Evolutionary conservation across 2,797 vertebrate species (phyloP).

Genomic region (Hyperoplus lanceolatus): DNA sequence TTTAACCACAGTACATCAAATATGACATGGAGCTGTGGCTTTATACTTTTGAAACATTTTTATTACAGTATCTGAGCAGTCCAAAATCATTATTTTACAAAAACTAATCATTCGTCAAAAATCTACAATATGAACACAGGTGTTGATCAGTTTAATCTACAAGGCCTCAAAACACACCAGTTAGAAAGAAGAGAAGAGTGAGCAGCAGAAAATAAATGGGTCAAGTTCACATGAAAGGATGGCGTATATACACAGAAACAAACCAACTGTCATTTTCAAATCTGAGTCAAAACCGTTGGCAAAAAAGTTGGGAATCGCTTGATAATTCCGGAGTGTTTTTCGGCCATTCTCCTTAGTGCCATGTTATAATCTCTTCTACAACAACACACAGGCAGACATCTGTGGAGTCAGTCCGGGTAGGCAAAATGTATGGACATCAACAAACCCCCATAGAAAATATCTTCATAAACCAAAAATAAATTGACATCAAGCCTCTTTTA

Average conservation of each 20-base stretch:
- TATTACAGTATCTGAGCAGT: slow-evolving; percentile 55
- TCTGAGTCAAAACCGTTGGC: slow-evolving; percentile 6
- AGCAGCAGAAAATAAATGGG: background rate
- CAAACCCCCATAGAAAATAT: background rate
- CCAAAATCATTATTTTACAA: background rate
- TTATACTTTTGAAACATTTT: slow-evolving; percentile 33
- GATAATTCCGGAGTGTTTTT: slow-evolving; percentile 23
- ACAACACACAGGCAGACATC: background rate
- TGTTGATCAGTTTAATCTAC: slow-evolving; percentile 35
- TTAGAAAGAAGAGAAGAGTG: slow-evolving; percentile 27
- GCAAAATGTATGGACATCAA: background rate
- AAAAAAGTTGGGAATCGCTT: background rate
- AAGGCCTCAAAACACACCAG: slow-evolving; percentile 51
- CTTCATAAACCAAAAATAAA: background rate
- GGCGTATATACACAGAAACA: slow-evolving; percentile 29
- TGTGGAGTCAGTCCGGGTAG: slow-evolving; percentile 11
- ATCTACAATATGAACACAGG: slow-evolving; percentile 48
- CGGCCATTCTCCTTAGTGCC: background rate
- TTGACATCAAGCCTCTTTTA: background rate
- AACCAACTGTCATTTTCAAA: slow-evolving; percentile 35
- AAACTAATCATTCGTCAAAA: slow-evolving; percentile 14
- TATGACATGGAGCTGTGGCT: background rate
- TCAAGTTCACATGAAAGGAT: background rate
- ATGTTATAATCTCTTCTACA: background rate
- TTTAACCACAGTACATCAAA: background rate